Percentiles rank a stretch among this genome's conserved stretches.
Conservation (phyloP, 2,797 vertebrate species). For the Sebastes nivosus region DNA sequence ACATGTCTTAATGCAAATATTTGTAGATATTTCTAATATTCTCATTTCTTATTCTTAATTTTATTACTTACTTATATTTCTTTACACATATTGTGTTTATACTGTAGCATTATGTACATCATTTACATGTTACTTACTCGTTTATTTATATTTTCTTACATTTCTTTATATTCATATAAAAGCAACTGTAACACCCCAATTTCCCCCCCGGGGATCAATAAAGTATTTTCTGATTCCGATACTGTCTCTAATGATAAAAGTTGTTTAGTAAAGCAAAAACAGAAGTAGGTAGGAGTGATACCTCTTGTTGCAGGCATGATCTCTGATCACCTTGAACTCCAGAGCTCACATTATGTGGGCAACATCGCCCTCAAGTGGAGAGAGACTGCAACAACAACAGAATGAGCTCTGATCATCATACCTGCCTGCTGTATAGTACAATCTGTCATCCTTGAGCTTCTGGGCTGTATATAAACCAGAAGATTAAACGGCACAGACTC, state of each 20-base stretch:
- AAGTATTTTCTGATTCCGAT: no score
- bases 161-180: no score
- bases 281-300: neutral
- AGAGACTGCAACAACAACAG: neutral
- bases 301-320: neutral
- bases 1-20: no score
- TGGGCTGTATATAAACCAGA: neutral
- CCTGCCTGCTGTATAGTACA: neutral
- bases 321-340: neutral
- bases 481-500: neutral
- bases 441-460: neutral
- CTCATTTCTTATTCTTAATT: no score
- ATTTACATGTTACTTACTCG: no score
- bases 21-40: no score
- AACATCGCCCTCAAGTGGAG: constrained; percentile 66
- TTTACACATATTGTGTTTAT: no score
- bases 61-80: no score
- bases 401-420: neutral
- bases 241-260: neutral
- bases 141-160: no score
- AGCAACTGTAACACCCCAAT: no score
- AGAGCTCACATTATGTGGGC: constrained; percentile 7
- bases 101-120: no score
- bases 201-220: no score
- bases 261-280: neutral